These are phyloP conservation scores for Strigamia maritima DNA, from an alignment of 2,888 invertebrate genomes.

Conservation along the genomic window DNA sequence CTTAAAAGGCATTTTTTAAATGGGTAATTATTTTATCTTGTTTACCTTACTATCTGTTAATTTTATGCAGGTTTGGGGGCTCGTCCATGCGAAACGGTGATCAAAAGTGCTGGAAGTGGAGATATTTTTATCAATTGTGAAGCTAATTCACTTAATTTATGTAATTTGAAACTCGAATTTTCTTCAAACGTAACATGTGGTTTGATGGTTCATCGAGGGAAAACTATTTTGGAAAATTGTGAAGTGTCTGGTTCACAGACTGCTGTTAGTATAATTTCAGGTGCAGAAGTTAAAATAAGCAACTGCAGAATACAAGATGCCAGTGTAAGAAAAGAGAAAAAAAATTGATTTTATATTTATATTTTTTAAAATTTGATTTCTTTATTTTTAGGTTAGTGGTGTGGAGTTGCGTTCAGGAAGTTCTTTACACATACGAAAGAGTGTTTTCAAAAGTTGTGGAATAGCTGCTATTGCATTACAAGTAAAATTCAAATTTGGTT, in stretches of 20 bases:
- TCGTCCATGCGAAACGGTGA: neutral
- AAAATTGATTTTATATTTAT: slow-evolving; percentile 8
- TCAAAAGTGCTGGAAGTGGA: neutral
- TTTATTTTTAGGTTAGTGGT: slow-evolving; percentile 2
- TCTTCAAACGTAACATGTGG: neutral
- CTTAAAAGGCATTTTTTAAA: neutral
- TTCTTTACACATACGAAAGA: neutral
- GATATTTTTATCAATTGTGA: slow-evolving; percentile 32
- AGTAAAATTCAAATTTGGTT: neutral
- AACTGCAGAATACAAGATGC: slow-evolving; percentile 17
- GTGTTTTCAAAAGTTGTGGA: neutral
- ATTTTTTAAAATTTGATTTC: neutral
- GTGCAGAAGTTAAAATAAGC: slow-evolving; percentile 18
- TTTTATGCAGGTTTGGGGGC: neutral
- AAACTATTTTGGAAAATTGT: slow-evolving; percentile 23
- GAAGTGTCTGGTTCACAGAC: neutral
- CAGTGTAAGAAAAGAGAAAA: neutral
- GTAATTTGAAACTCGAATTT: neutral
- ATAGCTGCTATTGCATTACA: slow-evolving; percentile 5
- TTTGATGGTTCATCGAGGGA: slow-evolving; percentile 27
- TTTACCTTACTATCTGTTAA: neutral
- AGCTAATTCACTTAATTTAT: neutral
- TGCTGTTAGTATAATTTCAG: slow-evolving; percentile 7
- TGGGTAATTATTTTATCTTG: neutral
- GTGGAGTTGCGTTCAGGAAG: neutral